Percentiles rank a stretch among this genome's conserved stretches.
Conservation (phyloP, 2,797 vertebrate genomes). For the Enteromius unitaeniatus region DNA sequence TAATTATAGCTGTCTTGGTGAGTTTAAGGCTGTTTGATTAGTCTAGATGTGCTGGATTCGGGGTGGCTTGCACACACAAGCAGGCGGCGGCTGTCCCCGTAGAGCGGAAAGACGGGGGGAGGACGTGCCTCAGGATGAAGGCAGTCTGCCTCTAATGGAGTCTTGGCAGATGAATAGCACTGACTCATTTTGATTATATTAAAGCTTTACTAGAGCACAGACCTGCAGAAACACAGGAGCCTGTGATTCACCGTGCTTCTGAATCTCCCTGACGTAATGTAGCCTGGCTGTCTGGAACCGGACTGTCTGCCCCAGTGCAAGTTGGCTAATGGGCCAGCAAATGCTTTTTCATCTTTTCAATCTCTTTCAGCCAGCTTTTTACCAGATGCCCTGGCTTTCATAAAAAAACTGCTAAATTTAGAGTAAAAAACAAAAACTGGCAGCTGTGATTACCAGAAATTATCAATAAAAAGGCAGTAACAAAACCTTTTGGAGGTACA, state of each 20-base stretch:
- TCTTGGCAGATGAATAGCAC: conserved; percentile 58
- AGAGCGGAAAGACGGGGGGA: background rate
- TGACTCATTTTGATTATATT: conserved; percentile 67
- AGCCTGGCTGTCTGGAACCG: conserved; percentile 29
- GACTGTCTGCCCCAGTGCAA: conserved; percentile 1
- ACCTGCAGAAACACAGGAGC: conserved; percentile 46
- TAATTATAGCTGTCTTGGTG: conserved; percentile 37
- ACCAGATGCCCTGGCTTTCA: conserved; percentile 2
- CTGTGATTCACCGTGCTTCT: conserved; percentile 39
- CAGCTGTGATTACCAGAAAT: background rate
- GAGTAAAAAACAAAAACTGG: background rate
- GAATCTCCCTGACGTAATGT: conserved; percentile 37
- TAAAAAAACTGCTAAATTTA: background rate
- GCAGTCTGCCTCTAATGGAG: conserved; percentile 29
- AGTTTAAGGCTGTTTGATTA: conserved; percentile 41
- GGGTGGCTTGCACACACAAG: background rate
- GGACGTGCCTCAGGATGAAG: conserved; percentile 27
- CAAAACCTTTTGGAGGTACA: no score
- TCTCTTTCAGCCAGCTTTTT: conserved; percentile 3
- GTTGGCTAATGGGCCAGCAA: conserved; percentile 38
- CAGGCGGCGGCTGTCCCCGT: conserved; percentile 7
- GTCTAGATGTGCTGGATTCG: conserved; percentile 40
- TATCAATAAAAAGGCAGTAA: background rate
- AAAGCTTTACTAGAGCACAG: conserved; percentile 62
- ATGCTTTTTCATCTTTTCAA: conserved; percentile 21